phyloP scores from a whole-genome alignment of 2,888 invertebrate species.

The Lasioglossum marginatum region DNA sequence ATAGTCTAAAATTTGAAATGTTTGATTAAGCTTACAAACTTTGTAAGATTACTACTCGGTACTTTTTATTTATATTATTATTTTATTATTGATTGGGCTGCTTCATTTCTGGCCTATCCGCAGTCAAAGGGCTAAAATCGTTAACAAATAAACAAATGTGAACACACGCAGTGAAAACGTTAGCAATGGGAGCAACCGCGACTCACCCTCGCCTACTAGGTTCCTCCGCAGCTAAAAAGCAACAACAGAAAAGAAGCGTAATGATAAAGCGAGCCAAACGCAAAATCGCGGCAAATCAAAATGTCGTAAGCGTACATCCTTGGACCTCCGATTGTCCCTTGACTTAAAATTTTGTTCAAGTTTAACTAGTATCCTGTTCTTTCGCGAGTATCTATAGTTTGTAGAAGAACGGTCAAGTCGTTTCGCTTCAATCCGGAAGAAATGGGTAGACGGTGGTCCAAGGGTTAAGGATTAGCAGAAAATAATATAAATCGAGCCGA shows the following conservation, averaged over 20 bases:
- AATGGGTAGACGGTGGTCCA: not conserved
- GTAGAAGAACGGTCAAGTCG: not conserved
- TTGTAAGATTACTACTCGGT: not conserved
- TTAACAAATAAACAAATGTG: not conserved
- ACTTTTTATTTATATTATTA: not conserved
- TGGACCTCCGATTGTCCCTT: not conserved
- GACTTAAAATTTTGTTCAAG: too few relatives aligned
- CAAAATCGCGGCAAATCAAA: not conserved
- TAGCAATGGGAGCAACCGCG: constrained; percentile 25
- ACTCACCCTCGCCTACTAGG: constrained; percentile 71
- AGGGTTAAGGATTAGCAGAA: constrained; percentile 24
- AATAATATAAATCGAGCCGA: constrained; percentile 66
- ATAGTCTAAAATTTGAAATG: not conserved
- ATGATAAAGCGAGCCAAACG: constrained; percentile 50
- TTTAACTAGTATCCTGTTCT: not conserved
- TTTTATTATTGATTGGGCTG: not conserved
- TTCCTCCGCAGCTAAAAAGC: constrained; percentile 81
- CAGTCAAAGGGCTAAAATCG: not conserved
- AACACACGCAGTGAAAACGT: not conserved
- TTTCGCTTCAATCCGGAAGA: too few relatives aligned
- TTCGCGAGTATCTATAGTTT: not conserved
- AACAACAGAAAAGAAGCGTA: constrained; percentile 63
- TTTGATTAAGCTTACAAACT: not conserved
- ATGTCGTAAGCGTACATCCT: not conserved
- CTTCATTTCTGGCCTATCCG: not conserved